phyloP scores from a whole-genome alignment of 2,113 vertebrate species.

The Anguilla japonica region DNA sequence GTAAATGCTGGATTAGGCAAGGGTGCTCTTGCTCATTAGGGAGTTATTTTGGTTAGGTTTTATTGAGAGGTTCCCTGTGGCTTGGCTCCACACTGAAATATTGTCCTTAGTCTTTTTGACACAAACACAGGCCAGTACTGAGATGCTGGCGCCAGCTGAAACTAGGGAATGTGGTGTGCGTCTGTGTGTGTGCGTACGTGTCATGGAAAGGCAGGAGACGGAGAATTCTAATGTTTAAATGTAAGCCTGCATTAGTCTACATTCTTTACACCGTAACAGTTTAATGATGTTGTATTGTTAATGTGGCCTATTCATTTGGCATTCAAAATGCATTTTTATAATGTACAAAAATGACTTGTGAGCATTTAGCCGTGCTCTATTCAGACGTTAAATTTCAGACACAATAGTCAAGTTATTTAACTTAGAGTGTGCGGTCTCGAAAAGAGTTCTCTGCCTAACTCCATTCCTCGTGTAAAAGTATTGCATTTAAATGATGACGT shows the following conservation, averaged over 20 bases:
- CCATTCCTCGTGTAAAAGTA: no score
- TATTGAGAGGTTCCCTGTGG: slow-evolving; percentile 83
- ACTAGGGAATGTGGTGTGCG: slow-evolving; percentile 77
- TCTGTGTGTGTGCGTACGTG: slow-evolving; percentile 12
- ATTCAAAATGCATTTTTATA: background rate
- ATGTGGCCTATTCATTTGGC: background rate
- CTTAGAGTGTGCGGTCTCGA: background rate
- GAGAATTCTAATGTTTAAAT: slow-evolving; percentile 14
- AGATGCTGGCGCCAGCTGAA: slow-evolving; percentile 79
- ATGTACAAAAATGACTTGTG: background rate
- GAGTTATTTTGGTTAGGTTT: slow-evolving; percentile 80
- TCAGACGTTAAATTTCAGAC: slow-evolving; percentile 8
- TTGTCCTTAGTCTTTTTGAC: slow-evolving; percentile 80
- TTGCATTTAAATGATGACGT: no score
- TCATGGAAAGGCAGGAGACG: slow-evolving; percentile 4
- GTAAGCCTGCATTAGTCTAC: background rate
- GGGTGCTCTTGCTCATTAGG: slow-evolving; percentile 56
- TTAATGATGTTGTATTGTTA: background rate
- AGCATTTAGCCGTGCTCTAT: background rate
- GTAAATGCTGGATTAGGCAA: slow-evolving; percentile 23
- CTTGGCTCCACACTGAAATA: slow-evolving; percentile 84
- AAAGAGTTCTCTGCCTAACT: background rate
- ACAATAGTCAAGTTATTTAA: slow-evolving; percentile 5
- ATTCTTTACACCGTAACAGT: background rate
- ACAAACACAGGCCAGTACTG: slow-evolving; percentile 79